Evolutionary conservation across 2,888 invertebrate genomes (phyloP).

Genomic region (Mycalesis mineus): DNA sequence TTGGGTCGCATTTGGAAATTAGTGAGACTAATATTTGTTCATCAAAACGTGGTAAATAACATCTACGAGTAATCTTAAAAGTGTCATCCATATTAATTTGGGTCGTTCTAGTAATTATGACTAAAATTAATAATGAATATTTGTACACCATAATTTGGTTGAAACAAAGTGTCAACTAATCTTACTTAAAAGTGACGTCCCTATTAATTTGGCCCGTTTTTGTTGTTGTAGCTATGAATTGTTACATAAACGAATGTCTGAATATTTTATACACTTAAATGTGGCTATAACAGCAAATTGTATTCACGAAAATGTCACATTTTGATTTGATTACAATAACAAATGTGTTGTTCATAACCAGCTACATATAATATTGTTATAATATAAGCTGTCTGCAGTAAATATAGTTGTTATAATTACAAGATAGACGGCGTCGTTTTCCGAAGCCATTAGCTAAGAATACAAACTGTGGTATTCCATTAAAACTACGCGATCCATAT

Average conservation of each 20-base stretch:
- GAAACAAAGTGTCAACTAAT: slow-evolving; percentile 6
- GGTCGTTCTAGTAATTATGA: not conserved
- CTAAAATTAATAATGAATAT: not conserved
- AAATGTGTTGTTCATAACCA: too few relatives aligned
- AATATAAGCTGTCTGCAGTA: not conserved
- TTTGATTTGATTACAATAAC: too few relatives aligned
- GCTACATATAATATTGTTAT: not conserved
- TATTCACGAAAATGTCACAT: too few relatives aligned
- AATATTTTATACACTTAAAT: not conserved
- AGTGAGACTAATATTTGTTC: not conserved
- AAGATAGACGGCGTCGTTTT: slow-evolving; percentile 49
- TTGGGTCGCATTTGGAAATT: not conserved
- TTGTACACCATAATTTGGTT: slow-evolving; percentile 1
- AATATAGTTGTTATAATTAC: slow-evolving; percentile 42
- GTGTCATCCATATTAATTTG: slow-evolving; percentile 1
- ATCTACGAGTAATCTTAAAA: not conserved
- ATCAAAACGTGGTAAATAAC: not conserved
- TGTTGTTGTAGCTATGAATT: not conserved
- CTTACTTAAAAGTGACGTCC: slow-evolving; percentile 3
- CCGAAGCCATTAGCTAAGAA: slow-evolving; percentile 63
- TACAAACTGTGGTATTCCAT: slow-evolving; percentile 61
- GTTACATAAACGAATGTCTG: not conserved
- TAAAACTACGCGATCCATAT: slow-evolving; percentile 62
- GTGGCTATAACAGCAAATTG: not conserved
- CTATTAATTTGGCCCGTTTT: not conserved